These are phyloP conservation scores for Palythoa grandis DNA, from an alignment of 92 coral and sea anemone genomes.

Conservation along the genomic window DNA sequence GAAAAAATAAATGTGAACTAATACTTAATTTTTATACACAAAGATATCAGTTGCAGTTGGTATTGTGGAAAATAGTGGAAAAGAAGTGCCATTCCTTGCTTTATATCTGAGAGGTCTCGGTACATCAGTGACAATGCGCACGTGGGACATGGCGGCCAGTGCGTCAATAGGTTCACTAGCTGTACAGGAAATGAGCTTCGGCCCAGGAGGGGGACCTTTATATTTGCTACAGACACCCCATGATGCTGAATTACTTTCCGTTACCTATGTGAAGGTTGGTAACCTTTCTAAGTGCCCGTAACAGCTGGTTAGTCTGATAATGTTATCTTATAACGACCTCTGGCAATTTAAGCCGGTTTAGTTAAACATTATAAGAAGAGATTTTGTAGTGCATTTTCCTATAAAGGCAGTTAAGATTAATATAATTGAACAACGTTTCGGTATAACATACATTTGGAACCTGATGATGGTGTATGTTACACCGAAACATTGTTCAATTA, in stretches of 20 bases:
- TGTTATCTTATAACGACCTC: not conserved
- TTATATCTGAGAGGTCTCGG: constrained; percentile 75
- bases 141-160: constrained; percentile 74
- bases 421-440: too few species aligned
- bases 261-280: constrained; percentile 75
- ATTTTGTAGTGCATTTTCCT: too few species aligned
- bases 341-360: not conserved
- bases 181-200: constrained; percentile 84
- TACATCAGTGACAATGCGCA: constrained; percentile 79
- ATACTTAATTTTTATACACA: not conserved
- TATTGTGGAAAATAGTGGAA: constrained; percentile 69
- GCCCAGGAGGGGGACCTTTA: constrained; percentile 81
- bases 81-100: constrained; percentile 68
- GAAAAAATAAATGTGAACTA: not conserved
- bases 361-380: not conserved
- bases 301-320: not conserved
- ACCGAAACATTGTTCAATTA: too few species aligned
- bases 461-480: too few species aligned
- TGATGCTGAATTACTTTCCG: constrained; percentile 81
- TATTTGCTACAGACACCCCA: constrained; percentile 84
- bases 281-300: not conserved
- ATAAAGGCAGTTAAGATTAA: too few species aligned
- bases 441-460: too few species aligned
- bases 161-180: constrained; percentile 89
- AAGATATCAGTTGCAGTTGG: constrained; percentile 79